Evolutionary conservation across 2,113 vertebrate genomes (phyloP).

Genomic region (Symphodus melops): DNA sequence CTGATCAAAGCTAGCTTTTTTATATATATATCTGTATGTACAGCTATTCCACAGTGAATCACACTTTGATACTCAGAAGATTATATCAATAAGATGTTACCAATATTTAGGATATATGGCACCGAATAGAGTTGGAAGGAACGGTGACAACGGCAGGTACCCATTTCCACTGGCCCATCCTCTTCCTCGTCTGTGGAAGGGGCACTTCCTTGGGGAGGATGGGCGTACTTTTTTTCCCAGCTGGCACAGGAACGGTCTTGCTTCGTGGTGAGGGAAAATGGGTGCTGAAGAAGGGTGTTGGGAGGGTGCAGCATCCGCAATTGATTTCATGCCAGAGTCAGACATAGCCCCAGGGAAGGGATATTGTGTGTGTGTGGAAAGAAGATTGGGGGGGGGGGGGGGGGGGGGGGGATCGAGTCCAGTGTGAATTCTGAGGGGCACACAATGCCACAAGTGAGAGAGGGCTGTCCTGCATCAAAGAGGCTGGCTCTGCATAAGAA

Average conservation of each 20-base stretch:
- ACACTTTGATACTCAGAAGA: too few relatives aligned
- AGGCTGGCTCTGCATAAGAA: conserved; percentile 68
- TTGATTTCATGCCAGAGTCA: conserved; percentile 83
- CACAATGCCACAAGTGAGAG: conserved; percentile 63
- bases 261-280: conserved; percentile 76
- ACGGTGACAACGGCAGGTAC: neutral
- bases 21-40: conserved; percentile 24
- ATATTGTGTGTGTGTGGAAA: conserved; percentile 30
- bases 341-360: conserved; percentile 69
- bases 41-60: conserved; percentile 27
- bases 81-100: neutral
- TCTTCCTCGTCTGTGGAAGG: conserved; percentile 46
- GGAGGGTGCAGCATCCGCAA: conserved; percentile 70
- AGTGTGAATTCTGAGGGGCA: conserved; percentile 52
- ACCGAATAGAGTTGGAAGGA: neutral
- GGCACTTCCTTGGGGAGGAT: conserved; percentile 36
- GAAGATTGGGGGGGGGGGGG: conserved; percentile 35
- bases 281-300: conserved; percentile 58
- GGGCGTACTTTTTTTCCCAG: conserved; percentile 42
- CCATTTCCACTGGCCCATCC: too few relatives aligned
- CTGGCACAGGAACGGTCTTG: conserved; percentile 75
- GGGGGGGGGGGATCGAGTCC: too few relatives aligned
- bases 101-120: neutral
- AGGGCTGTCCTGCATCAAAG: conserved; percentile 69
- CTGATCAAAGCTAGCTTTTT: conserved; percentile 54